These are phyloP conservation scores for Danio aesculapii DNA, from an alignment of 2,797 vertebrate species.

Conservation along the genomic window DNA sequence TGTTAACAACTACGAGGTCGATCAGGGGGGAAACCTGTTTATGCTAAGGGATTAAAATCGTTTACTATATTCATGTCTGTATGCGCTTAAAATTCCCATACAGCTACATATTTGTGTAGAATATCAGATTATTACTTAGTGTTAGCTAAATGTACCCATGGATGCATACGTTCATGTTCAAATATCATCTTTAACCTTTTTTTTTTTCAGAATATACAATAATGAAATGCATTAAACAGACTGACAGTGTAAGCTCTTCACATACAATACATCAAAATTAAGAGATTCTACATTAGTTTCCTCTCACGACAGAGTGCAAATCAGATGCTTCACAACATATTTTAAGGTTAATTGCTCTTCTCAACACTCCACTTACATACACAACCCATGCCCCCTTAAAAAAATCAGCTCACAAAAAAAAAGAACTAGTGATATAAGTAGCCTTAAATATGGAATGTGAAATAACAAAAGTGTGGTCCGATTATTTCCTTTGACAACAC, in stretches of 20 bases:
- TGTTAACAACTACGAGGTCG: constrained; percentile 87
- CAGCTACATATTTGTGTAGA: constrained; percentile 91
- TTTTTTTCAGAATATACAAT: constrained; percentile 92
- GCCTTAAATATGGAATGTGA: constrained; percentile 97
- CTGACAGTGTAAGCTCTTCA: constrained; percentile 96
- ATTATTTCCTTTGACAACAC: constrained; percentile 84
- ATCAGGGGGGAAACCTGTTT: constrained; percentile 81
- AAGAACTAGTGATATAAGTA: constrained; percentile 75
- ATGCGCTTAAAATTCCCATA: constrained; percentile 87
- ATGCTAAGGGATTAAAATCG: constrained; percentile 85
- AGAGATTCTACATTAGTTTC: constrained; percentile 93
- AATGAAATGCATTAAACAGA: constrained; percentile 94
- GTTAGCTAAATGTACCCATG: constrained; percentile 90
- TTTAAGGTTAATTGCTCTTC: constrained; percentile 78
- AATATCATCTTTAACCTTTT: constrained; percentile 86
- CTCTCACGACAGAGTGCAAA: constrained; percentile 98
- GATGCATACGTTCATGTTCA: constrained; percentile 90
- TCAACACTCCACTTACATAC: constrained; percentile 87
- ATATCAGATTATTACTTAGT: constrained; percentile 94
- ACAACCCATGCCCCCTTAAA: constrained; percentile 84
- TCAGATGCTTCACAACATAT: constrained; percentile 93
- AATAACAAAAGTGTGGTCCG: constrained; percentile 84
- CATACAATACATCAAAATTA: constrained; percentile 89
- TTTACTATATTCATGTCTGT: constrained; percentile 82
- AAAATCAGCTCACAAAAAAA: constrained; percentile 67